Percentiles rank a stretch among this genome's conserved stretches.
Evolutionary conservation across 1,140 invertebrate genomes (phyloP).

Genomic region (Zaprionus capensis): DNA sequence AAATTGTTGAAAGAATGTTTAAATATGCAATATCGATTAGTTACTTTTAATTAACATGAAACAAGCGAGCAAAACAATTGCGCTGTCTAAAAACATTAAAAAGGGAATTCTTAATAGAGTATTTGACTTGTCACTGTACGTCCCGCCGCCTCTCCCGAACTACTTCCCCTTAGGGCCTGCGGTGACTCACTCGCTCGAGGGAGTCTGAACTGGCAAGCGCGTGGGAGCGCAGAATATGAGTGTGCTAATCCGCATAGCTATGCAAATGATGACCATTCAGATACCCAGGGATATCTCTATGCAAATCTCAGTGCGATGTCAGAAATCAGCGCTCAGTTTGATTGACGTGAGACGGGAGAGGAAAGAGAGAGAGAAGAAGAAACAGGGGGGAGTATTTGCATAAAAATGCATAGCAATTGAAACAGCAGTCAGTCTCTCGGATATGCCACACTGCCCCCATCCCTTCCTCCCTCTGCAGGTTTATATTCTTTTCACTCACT

Average conservation of each 20-base stretch:
- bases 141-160: too few species aligned
- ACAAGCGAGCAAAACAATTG: too few species aligned
- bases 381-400: not conserved
- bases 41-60: too few species aligned
- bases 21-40: too few species aligned
- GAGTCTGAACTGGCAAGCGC: not conserved
- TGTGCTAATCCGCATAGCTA: conserved; percentile 20
- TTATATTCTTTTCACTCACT: not conserved
- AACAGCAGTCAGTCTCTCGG: not conserved
- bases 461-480: not conserved
- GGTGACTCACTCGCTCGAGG: not conserved
- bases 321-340: conserved; percentile 12
- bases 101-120: not conserved
- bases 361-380: not conserved
- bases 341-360: conserved; percentile 5
- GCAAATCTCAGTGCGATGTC: conserved; percentile 11
- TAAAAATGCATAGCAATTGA: conserved; percentile 16
- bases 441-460: not conserved
- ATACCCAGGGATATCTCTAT: conserved; percentile 17
- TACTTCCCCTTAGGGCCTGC: not conserved
- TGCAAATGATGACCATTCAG: conserved; percentile 21
- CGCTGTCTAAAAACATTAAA: not conserved
- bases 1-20: too few species aligned
- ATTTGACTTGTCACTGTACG: not conserved
- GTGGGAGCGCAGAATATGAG: not conserved